Conservation (phyloP, 2,797 vertebrate genomes). For the Chrysocyon brachyurus region DNA sequence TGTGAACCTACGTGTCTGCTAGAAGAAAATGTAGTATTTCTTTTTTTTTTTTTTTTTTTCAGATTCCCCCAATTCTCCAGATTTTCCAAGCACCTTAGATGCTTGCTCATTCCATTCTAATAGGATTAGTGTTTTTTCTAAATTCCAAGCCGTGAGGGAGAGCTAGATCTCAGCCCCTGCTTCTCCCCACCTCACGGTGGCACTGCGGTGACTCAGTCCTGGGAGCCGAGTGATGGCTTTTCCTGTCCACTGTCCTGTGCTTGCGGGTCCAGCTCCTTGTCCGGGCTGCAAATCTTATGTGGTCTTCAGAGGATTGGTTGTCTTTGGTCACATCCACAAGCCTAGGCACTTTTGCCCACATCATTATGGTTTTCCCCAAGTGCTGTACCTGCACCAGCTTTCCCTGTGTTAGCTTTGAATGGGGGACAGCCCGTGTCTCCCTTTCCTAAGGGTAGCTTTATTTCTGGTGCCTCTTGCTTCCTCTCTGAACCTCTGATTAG, state of each 20-base stretch:
- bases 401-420: background rate
- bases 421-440: background rate
- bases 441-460: background rate
- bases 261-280: background rate
- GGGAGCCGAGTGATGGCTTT: background rate
- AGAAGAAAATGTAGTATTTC: background rate
- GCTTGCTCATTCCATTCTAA: background rate
- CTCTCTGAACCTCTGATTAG: background rate
- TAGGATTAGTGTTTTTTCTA: background rate
- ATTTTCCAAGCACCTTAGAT: background rate
- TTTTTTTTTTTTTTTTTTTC: background rate
- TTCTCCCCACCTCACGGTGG: background rate
- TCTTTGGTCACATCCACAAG: background rate
- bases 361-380: background rate
- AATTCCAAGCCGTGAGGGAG: background rate
- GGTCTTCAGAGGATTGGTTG: background rate
- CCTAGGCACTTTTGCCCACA: background rate
- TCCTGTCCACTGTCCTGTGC: background rate
- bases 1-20: background rate
- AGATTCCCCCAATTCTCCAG: background rate
- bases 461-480: background rate
- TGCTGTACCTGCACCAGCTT: no score
- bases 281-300: background rate
- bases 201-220: background rate
- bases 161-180: background rate